Conservation (phyloP, 1,140 invertebrate genomes). For the Zaprionus davidi region DNA sequence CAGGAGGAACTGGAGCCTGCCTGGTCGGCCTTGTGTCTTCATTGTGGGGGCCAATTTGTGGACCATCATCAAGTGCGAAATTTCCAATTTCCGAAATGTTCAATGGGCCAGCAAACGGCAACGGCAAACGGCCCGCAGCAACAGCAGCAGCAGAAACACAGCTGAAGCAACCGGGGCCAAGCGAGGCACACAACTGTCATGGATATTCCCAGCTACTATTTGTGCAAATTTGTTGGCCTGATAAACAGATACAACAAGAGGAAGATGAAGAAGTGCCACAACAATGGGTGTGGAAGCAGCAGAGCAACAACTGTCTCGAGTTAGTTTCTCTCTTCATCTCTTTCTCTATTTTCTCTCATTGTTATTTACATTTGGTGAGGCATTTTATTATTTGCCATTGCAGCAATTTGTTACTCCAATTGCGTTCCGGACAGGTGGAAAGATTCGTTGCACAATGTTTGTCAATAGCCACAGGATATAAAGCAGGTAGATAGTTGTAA, state of each 20-base stretch:
- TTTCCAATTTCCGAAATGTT: slow-evolving; percentile 82
- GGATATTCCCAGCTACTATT: slow-evolving; percentile 51
- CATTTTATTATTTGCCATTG: slow-evolving; percentile 59
- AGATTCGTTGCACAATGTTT: slow-evolving; percentile 43
- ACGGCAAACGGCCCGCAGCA: slow-evolving; percentile 42
- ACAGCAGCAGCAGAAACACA: slow-evolving; percentile 20
- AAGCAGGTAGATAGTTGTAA: slow-evolving; percentile 28
- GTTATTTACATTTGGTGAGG: slow-evolving; percentile 53
- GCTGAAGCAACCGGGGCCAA: slow-evolving; percentile 19
- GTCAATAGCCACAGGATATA: slow-evolving; percentile 42
- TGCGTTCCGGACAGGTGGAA: slow-evolving; percentile 40
- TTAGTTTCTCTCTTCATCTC: slow-evolving; percentile 17
- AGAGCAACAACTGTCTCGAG: slow-evolving; percentile 26
- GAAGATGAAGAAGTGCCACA: neutral
- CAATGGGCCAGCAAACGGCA: slow-evolving; percentile 77
- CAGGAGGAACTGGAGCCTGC: neutral
- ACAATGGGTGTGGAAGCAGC: slow-evolving; percentile 9
- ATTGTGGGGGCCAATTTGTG: slow-evolving; percentile 74
- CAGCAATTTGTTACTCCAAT: slow-evolving; percentile 47
- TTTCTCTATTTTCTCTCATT: slow-evolving; percentile 11
- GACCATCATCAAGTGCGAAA: slow-evolving; percentile 77
- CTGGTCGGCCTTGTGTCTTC: slow-evolving; percentile 57
- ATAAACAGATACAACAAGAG: slow-evolving; percentile 22
- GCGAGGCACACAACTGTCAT: slow-evolving; percentile 43
- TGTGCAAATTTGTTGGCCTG: slow-evolving; percentile 56